Base-by-base conservation (phyloP, 1,140 invertebrate species). In the Micrasema longulum region DNA sequence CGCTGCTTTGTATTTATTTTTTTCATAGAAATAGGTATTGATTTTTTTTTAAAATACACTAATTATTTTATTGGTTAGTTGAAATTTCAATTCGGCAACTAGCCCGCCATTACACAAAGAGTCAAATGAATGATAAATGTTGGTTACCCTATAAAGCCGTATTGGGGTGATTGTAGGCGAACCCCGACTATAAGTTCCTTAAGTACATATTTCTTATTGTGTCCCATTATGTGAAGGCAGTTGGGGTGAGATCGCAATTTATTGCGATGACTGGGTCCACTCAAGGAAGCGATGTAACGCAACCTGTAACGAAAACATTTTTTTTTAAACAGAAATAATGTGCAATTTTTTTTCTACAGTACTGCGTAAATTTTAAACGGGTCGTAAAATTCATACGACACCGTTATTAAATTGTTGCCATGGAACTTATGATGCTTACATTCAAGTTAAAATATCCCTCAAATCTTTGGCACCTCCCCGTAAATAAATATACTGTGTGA, bases 181-280 rank as follows among this genome's bases (percentile, higher is more conserved):
- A 22, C 52, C 52, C 52, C 52, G 12, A 7, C 18, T 55, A 26
- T 31, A 55, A n/a, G 52, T 55, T 55, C 52, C 52, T 1, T 35
- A 55, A 55, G 26, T 55, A 55, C 26, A 36, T 67, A 53, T 53
- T 67, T 67, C 64, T 67, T 67, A 53, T 35, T n/a, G n/a, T n/a
- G 64, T 67, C 35, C 31, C 23, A 38, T 53, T 67, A 53, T 67
- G 48, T 18, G 45, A 47, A 48, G 18, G 41, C 45, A 65, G 63
- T 53, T 52, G 45, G 45, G 48, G 41, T n/a, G 16, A 67, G 22
- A 67, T 52, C 48, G n/a, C 43, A 38, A 67, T 67, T 67, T 52
- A 53, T 53, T 26, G 48, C 41, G 48, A 14, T 16, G 31, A 67
- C 41, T 48, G 26, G 41, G 43, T 47, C 41, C 41, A 1, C n/a